Evolutionary conservation across 2,888 invertebrate genomes (phyloP).

Genomic region (Drosophila cracens): DNA sequence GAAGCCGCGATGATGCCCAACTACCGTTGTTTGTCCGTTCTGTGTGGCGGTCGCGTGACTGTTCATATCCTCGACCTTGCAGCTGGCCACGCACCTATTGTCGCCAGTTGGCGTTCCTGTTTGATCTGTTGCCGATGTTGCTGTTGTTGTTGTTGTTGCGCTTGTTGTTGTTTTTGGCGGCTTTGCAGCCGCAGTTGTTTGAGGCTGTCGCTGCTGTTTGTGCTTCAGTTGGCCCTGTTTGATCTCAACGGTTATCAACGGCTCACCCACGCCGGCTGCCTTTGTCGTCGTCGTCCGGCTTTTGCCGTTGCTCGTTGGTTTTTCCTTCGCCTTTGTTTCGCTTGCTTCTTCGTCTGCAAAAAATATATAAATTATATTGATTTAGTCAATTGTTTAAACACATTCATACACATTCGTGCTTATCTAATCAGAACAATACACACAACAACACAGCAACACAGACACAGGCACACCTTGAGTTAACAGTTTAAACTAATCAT

Average conservation of each 20-base stretch:
- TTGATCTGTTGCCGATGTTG: slow-evolving; percentile 15
- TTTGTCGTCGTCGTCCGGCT: slow-evolving; percentile 26
- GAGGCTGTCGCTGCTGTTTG: slow-evolving; percentile 22
- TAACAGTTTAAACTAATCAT: slow-evolving; percentile 24
- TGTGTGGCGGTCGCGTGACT: slow-evolving; percentile 85
- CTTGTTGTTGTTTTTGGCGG: slow-evolving; percentile 18
- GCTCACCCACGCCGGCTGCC: slow-evolving; percentile 33
- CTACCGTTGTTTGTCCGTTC: slow-evolving; percentile 85
- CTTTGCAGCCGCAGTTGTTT: slow-evolving; percentile 51
- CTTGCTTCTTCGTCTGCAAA: slow-evolving; percentile 75
- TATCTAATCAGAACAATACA: slow-evolving; percentile 52
- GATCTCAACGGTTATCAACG: slow-evolving; percentile 61
- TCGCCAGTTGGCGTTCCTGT: slow-evolving; percentile 39
- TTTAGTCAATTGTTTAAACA: slow-evolving; percentile 18
- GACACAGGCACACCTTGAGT: slow-evolving; percentile 5
- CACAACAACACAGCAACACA: slow-evolving; percentile 7
- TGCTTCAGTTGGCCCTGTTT: slow-evolving; percentile 59
- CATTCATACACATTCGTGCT: slow-evolving; percentile 28
- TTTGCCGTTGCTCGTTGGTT: slow-evolving; percentile 26
- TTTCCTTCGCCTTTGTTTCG: slow-evolving; percentile 37
- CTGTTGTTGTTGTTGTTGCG: slow-evolving; percentile 8
- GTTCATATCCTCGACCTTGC: slow-evolving; percentile 83
- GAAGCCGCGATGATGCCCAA: slow-evolving; percentile 85
- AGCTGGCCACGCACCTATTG: slow-evolving; percentile 37
- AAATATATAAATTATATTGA: slow-evolving; percentile 17